Evolutionary conservation across 2,888 invertebrate genomes (phyloP), one percentile per base, ranked within the genome.

Genomic region (Laothoe populi): DNA sequence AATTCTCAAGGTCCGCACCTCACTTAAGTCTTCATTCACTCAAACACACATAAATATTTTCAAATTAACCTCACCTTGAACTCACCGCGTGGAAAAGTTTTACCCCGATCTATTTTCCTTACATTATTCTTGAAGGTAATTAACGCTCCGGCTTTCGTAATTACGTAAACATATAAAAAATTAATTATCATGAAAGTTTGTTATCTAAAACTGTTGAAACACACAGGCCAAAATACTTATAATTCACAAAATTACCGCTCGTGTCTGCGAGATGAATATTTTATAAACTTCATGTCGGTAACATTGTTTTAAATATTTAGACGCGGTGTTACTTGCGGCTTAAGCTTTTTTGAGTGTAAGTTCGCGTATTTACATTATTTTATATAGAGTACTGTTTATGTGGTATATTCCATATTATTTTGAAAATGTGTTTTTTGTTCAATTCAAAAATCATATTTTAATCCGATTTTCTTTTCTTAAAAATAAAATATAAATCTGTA

Each of bases 261-360:
- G 19, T 19, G 53, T 53, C 48, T 48, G 48, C 48, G 4, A 21
- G 35, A 19, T 53, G 35, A 53, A 53, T 53, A 53, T 53, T 53
- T 53, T 31, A 48, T 26, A 5, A 53, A 35, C 31, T 53, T 53
- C 48, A 48, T 26, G 53, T 53, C 31, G 21, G 53, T 35, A 35
- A 53, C 31, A 53, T 53, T 53, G 53, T 53, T 53, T 53, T 35
- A 35, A 53, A 53, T 53, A 53, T 53, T 53, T 53, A 53, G 31
- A 24, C 8, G 48, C 48, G 48, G 48, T 11, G 53, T 35, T 4
- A 19, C 11, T 35, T 53, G 35, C 31, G 53, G 53, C 53, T 53
- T 19, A 35, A 19, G 53, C 35, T 19, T 16, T 16, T 53, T 31
- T 53, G 10, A 13, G 53, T n/a, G 10, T 11, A 26, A 10, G 4